These are phyloP conservation scores for Bombus confusus DNA, from an alignment of 1,140 invertebrate genomes.

Conservation along the genomic window DNA sequence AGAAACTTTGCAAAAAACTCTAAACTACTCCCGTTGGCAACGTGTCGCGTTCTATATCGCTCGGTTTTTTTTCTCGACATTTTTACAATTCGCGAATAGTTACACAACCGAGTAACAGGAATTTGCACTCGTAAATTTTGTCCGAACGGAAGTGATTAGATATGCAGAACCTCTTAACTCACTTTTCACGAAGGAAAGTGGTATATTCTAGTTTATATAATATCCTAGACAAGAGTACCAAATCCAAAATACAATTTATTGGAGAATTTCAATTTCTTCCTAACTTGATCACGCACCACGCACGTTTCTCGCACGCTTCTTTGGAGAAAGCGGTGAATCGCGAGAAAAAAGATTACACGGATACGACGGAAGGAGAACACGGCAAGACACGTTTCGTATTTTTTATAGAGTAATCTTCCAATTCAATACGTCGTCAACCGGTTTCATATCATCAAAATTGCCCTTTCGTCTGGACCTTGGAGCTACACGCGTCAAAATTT, in stretches of 20 bases:
- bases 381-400: no score
- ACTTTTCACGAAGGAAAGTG: background rate
- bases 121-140: background rate
- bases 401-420: no score
- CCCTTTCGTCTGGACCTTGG: no score
- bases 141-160: constrained; percentile 2
- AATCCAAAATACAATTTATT: background rate
- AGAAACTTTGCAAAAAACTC: background rate
- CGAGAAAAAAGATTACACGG: no score
- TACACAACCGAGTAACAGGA: constrained; percentile 10
- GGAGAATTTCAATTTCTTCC: background rate
- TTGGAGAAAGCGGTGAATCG: no score
- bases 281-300: background rate
- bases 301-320: no score
- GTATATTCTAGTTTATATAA: background rate
- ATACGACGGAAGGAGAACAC: no score
- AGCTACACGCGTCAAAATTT: no score
- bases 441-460: no score
- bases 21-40: background rate
- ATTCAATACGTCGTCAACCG: no score
- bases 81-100: background rate
- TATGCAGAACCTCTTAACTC: background rate
- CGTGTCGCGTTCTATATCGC: background rate
- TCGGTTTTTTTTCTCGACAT: background rate
- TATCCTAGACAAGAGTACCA: no score